phyloP scores from a whole-genome alignment of 2,888 invertebrate species.

The Nebria brevicollis region DNA sequence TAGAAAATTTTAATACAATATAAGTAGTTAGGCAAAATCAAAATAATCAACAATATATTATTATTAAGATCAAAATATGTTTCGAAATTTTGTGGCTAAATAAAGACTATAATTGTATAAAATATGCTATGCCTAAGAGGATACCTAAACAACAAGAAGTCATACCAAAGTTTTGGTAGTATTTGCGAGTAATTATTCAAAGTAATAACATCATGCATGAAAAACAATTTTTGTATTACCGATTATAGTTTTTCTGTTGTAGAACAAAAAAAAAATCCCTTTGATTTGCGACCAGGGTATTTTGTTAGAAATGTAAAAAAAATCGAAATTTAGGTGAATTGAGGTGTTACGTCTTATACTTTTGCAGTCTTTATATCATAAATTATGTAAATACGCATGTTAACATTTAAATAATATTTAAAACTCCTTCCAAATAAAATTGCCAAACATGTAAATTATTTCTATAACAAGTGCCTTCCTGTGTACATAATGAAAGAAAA shows the following conservation, averaged over 20 bases:
- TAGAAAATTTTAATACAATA: slow-evolving; percentile 27
- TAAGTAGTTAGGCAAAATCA: slow-evolving; percentile 35
- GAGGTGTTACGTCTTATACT: background rate
- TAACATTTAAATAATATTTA: slow-evolving; percentile 36
- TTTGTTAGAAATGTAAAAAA: background rate
- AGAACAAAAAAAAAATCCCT: no score
- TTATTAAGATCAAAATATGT: slow-evolving; percentile 11
- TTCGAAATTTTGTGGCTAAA: slow-evolving; percentile 5
- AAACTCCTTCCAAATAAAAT: slow-evolving; percentile 45
- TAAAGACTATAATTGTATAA: background rate
- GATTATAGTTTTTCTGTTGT: no score
- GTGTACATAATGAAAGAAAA: slow-evolving; percentile 38
- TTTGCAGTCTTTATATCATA: background rate
- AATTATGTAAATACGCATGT: slow-evolving; percentile 22
- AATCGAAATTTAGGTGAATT: background rate
- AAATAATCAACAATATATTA: slow-evolving; percentile 6
- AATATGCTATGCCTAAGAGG: background rate
- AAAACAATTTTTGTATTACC: no score
- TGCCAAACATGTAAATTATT: slow-evolving; percentile 45
- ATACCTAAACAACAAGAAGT: background rate
- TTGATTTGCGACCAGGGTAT: no score
- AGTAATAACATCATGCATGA: no score
- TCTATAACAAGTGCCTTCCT: slow-evolving; percentile 46
- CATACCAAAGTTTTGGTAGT: background rate
- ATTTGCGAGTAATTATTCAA: no score